These are phyloP conservation scores for Hypsopygia costalis DNA, from an alignment of 2,888 invertebrate species.

Conservation along the genomic window DNA sequence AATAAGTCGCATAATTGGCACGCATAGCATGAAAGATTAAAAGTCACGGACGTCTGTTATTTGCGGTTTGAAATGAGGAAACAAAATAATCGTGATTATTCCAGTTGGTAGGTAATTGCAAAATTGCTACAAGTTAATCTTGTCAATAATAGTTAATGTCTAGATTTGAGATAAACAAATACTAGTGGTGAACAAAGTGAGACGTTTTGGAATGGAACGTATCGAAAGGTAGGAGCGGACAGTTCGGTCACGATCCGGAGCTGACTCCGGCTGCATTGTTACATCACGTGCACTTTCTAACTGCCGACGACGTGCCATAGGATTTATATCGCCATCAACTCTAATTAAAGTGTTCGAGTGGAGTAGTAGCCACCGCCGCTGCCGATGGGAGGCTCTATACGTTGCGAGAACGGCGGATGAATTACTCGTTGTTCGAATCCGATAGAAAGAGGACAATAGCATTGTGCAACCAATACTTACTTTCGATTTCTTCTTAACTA, in stretches of 20 bases:
- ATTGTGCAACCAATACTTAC: constrained; percentile 52
- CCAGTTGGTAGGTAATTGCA: constrained; percentile 10
- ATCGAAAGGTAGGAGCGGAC: constrained; percentile 32
- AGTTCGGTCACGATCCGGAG: constrained; percentile 52
- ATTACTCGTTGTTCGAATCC: constrained; percentile 23
- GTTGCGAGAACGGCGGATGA: constrained; percentile 29
- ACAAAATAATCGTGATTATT: constrained; percentile 14
- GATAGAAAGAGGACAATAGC: constrained; percentile 50
- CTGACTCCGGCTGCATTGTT: constrained; percentile 49
- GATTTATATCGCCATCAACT: constrained; percentile 61
- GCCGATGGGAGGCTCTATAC: constrained; percentile 11
- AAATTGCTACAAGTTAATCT: constrained; percentile 10
- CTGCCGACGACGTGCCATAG: constrained; percentile 48
- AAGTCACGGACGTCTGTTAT: constrained; percentile 25
- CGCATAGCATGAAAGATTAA: constrained; percentile 20
- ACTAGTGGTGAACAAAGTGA: constrained; percentile 18
- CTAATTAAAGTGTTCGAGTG: constrained; percentile 57
- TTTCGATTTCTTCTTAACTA: constrained; percentile 53
- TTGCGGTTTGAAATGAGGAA: constrained; percentile 24
- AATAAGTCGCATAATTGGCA: constrained; percentile 15
- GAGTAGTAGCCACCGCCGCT: constrained; percentile 31
- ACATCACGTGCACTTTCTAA: constrained; percentile 68
- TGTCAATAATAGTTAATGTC: constrained; percentile 8
- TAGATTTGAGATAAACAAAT: constrained; percentile 8
- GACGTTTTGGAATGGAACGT: constrained; percentile 31